Conservation (phyloP, 1,140 invertebrate genomes). For the Thaumetopoea pityocampa region DNA sequence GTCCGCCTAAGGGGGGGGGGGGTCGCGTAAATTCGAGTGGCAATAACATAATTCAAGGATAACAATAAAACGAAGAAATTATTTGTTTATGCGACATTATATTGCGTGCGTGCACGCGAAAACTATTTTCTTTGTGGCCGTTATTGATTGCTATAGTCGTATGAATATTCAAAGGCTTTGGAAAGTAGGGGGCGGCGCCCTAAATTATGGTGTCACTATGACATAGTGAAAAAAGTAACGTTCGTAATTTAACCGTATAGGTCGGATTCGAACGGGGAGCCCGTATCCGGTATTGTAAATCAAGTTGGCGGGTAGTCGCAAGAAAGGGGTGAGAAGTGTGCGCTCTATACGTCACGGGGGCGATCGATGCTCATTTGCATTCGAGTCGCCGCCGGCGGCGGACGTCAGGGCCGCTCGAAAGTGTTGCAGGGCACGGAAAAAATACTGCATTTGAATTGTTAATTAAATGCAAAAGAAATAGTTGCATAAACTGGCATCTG, state of each 20-base stretch:
- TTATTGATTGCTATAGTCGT: conserved; percentile 72
- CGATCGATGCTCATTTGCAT: conserved; percentile 74
- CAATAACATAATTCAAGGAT: conserved; percentile 40
- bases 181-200: conserved; percentile 86
- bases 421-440: conserved; percentile 57
- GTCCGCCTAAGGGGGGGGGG: conserved; percentile 14
- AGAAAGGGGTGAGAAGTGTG: conserved; percentile 69
- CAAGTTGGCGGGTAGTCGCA: conserved; percentile 64
- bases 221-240: conserved; percentile 61
- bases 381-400: conserved; percentile 47
- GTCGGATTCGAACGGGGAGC: conserved; percentile 53
- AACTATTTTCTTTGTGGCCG: conserved; percentile 62
- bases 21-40: conserved; percentile 30
- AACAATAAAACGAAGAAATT: conserved; percentile 63
- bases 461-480: conserved; percentile 64
- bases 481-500: conserved; percentile 55
- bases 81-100: conserved; percentile 68
- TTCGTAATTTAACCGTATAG: conserved; percentile 57
- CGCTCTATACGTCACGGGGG: conserved; percentile 54
- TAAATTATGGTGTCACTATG: conserved; percentile 71
- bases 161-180: conserved; percentile 82
- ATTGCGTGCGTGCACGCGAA: conserved; percentile 71
- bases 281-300: conserved; percentile 65
- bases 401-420: conserved; percentile 65
- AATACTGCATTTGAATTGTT: conserved; percentile 68